These are phyloP conservation scores for Drosophila maculinotata DNA, from an alignment of 2,888 invertebrate species.

Conservation along the genomic window DNA sequence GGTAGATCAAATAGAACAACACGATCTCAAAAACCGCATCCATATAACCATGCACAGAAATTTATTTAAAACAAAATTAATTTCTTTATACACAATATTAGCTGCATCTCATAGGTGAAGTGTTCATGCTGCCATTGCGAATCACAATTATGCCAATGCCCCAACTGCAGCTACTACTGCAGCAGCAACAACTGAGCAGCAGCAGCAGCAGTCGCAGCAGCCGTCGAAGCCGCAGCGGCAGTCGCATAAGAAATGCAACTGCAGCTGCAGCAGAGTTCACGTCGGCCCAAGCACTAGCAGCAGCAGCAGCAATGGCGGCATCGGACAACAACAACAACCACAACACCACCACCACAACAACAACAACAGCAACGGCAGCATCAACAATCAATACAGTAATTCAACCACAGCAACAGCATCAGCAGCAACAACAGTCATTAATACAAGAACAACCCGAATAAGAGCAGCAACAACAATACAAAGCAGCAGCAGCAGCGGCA, in stretches of 20 bases:
- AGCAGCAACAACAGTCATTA: constrained; percentile 5
- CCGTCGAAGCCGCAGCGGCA: constrained; percentile 5
- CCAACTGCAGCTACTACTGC: constrained; percentile 26
- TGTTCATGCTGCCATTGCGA: constrained; percentile 77
- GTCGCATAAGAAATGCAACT: constrained; percentile 14
- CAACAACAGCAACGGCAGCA: constrained; percentile 32
- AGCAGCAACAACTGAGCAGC: constrained; percentile 16
- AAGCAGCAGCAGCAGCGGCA: not conserved
- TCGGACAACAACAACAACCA: constrained; percentile 28
- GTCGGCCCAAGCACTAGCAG: constrained; percentile 17
- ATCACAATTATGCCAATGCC: constrained; percentile 63
- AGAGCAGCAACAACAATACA: not conserved
- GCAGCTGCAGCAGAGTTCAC: constrained; percentile 29
- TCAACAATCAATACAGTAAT: constrained; percentile 26
- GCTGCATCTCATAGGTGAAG: constrained; percentile 77
- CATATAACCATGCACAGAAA: constrained; percentile 84
- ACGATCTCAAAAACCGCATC: constrained; percentile 85
- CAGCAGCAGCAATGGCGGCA: constrained; percentile 22
- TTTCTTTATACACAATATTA: constrained; percentile 78
- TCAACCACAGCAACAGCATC: not conserved
- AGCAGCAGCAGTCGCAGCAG: constrained; percentile 20
- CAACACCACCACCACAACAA: constrained; percentile 22
- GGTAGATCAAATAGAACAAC: constrained; percentile 85
- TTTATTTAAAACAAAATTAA: constrained; percentile 82
- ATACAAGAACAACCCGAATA: constrained; percentile 13